Evolutionary conservation across 2,888 invertebrate species (phyloP).

Genomic region (Lochmaea crataegi): DNA sequence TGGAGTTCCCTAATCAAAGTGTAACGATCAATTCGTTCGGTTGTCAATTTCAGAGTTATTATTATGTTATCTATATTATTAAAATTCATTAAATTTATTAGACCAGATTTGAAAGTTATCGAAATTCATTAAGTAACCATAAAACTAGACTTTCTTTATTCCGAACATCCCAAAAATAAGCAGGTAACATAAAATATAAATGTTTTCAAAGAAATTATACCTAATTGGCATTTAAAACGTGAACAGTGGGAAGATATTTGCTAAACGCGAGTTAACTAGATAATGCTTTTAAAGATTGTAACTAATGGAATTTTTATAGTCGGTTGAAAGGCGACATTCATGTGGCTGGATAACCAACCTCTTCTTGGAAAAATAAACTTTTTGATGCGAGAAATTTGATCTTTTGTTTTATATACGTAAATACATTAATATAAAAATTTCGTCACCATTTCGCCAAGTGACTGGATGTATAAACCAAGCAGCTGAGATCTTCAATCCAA

Average conservation of each 20-base stretch:
- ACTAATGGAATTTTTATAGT: conserved; percentile 13
- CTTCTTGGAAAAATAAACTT: not conserved
- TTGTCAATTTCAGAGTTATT: too few species aligned
- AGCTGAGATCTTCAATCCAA: too few species aligned
- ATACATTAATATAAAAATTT: too few species aligned
- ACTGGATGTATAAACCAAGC: too few species aligned
- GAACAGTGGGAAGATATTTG: conserved; percentile 1
- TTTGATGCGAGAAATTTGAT: conserved; percentile 8
- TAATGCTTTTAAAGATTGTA: conserved; percentile 15
- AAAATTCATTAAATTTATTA: too few species aligned
- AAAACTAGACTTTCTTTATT: not conserved
- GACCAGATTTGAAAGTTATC: too few species aligned
- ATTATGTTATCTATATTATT: too few species aligned
- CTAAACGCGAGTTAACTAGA: conserved; percentile 4
- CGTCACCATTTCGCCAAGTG: too few species aligned
- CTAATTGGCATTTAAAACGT: not conserved
- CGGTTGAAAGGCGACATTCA: not conserved
- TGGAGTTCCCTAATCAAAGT: too few species aligned
- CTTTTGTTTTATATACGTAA: too few species aligned
- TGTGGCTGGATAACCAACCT: not conserved
- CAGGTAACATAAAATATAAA: not conserved
- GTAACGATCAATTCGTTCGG: too few species aligned
- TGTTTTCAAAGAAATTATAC: not conserved
- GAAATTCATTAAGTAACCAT: not conserved
- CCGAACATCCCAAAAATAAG: not conserved